Conservation (phyloP, 2,888 invertebrate species). For the Eupelmus urozonus region DNA sequence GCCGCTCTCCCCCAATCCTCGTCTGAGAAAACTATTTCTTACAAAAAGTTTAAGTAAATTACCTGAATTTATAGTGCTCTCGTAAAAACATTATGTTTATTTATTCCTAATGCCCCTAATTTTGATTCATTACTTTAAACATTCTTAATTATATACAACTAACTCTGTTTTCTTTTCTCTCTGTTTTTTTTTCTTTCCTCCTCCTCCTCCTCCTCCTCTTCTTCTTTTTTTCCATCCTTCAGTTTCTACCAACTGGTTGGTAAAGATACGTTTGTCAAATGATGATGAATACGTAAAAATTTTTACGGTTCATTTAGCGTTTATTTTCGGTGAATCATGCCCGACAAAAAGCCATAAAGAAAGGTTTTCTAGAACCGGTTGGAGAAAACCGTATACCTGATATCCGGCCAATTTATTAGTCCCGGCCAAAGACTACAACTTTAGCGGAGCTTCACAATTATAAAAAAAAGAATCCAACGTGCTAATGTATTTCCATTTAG, state of each 20-base stretch:
- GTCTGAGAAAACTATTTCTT: conserved; percentile 10
- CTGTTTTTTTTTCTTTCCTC: not conserved
- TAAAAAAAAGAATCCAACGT: conserved; percentile 16
- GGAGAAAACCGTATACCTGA: conserved; percentile 18
- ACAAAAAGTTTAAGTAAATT: conserved; percentile 6
- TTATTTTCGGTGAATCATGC: conserved; percentile 46
- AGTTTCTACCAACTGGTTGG: not conserved
- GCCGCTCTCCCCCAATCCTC: not conserved
- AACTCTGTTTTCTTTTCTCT: not conserved
- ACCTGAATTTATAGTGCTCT: conserved; percentile 10
- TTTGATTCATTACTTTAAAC: not conserved
- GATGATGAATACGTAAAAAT: conserved; percentile 34
- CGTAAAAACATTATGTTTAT: conserved; percentile 18
- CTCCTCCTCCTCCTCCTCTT: not conserved
- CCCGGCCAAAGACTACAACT: not conserved
- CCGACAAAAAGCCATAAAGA: conserved; percentile 8
- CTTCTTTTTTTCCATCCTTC: not conserved
- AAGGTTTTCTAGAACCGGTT: conserved; percentile 44
- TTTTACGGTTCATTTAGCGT: conserved; percentile 7
- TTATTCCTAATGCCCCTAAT: not conserved
- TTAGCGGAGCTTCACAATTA: not conserved
- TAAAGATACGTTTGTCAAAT: not conserved
- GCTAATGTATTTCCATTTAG: conserved; percentile 53
- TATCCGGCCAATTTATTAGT: not conserved
- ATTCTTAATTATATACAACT: not conserved